Evolutionary conservation across 2,113 vertebrate genomes (phyloP).

Genomic region (Suricata suricatta): DNA sequence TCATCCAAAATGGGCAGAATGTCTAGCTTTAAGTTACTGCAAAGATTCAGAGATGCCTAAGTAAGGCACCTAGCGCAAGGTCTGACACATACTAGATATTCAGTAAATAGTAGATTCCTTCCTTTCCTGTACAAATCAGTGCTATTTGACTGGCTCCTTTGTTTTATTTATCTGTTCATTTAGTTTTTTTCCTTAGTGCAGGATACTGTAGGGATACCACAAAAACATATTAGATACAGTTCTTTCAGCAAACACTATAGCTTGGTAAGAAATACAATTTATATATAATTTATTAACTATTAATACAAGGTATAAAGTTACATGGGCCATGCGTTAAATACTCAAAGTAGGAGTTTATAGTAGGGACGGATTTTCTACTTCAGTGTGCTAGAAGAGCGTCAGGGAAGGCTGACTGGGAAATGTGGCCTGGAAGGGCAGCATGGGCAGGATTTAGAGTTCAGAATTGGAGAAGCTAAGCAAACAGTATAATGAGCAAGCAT

Average conservation of each 20-base stretch:
- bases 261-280: not conserved
- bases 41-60: not conserved
- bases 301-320: conserved; percentile 22
- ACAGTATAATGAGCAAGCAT: not conserved
- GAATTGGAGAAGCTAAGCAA: not conserved
- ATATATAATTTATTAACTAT: not conserved
- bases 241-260: not conserved
- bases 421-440: not conserved
- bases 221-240: not conserved
- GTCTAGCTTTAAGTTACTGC: not conserved
- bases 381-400: not conserved
- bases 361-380: not conserved
- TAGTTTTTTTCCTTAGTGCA: not conserved
- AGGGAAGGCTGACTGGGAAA: not conserved
- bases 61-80: not conserved
- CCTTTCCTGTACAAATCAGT: not conserved
- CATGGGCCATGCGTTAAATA: not conserved
- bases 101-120: not conserved
- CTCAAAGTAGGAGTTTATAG: not conserved
- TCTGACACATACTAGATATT: not conserved
- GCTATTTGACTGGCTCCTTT: not conserved
- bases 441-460: not conserved
- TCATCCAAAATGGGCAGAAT: not conserved
- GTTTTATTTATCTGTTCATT: not conserved
- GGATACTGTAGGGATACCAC: not conserved